Conservation (phyloP, 2,113 vertebrate genomes). For the Nematolebias whitei region DNA sequence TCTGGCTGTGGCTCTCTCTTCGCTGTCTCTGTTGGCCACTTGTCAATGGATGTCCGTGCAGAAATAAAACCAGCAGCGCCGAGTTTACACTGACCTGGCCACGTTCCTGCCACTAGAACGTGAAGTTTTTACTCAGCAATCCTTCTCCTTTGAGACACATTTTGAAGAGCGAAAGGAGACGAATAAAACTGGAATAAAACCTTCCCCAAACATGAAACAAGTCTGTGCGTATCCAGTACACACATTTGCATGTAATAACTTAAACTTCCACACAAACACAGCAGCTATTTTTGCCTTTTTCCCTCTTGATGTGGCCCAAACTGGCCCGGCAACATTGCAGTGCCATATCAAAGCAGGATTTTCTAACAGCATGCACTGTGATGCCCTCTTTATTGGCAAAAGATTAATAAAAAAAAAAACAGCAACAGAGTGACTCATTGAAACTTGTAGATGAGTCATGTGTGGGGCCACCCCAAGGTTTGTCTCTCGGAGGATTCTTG, state of each 20-base stretch:
- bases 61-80: conserved; percentile 9
- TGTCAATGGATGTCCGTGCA: conserved; percentile 58
- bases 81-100: neutral
- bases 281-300: neutral
- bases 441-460: conserved; percentile 73
- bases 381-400: conserved; percentile 13
- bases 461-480: conserved; percentile 51
- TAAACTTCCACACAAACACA: neutral
- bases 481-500: conserved; percentile 50
- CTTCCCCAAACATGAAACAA: neutral
- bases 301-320: conserved; percentile 9
- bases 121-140: neutral
- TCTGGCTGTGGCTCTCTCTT: conserved; percentile 29
- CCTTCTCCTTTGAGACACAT: neutral
- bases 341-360: conserved; percentile 12
- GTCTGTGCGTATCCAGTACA: neutral
- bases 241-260: conserved; percentile 8
- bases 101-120: neutral
- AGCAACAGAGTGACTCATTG: conserved; percentile 43
- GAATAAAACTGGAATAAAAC: neutral
- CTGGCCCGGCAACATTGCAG: conserved; percentile 14
- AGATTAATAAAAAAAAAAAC: conserved; percentile 1
- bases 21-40: conserved; percentile 48
- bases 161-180: conserved; percentile 23
- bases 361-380: conserved; percentile 33